Evolutionary conservation across 1,140 invertebrate species (phyloP).

Genomic region (Goniozus legneri): DNA sequence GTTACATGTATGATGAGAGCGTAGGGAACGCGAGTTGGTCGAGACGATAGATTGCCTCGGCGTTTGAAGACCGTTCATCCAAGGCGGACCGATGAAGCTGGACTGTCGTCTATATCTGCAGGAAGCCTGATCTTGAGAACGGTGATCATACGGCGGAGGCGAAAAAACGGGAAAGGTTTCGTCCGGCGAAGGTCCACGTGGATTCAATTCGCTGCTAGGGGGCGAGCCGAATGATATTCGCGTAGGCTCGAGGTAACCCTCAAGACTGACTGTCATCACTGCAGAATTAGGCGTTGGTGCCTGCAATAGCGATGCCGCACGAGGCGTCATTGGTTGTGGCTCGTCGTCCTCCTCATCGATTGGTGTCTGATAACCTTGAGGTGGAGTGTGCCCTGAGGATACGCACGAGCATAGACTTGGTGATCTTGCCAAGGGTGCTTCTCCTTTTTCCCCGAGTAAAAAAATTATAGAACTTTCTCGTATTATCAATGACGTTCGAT

Average conservation of each 20-base stretch:
- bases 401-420: conserved; percentile 62
- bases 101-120: conserved; percentile 46
- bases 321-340: conserved; percentile 54
- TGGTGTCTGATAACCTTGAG: conserved; percentile 66
- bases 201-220: conserved; percentile 66
- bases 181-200: conserved; percentile 65
- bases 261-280: conserved; percentile 75
- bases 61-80: conserved; percentile 44
- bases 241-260: conserved; percentile 79
- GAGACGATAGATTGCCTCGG: conserved; percentile 67
- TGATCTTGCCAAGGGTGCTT: conserved; percentile 57
- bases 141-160: conserved; percentile 64
- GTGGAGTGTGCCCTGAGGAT: conserved; percentile 55
- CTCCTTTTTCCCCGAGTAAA: too few species aligned
- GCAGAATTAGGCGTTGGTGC: conserved; percentile 81
- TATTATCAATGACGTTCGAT: too few species aligned
- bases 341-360: conserved; percentile 49
- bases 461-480: too few species aligned
- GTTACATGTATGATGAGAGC: conserved; percentile 82
- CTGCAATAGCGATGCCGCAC: conserved; percentile 55
- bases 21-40: conserved; percentile 65
- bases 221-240: conserved; percentile 75
- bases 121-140: conserved; percentile 4
- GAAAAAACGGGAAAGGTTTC: conserved; percentile 83
- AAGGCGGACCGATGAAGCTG: conserved; percentile 32